These are phyloP conservation scores for Acanthisitta chloris DNA, from an alignment of 2,113 vertebrate genomes.

Conservation along the genomic window DNA sequence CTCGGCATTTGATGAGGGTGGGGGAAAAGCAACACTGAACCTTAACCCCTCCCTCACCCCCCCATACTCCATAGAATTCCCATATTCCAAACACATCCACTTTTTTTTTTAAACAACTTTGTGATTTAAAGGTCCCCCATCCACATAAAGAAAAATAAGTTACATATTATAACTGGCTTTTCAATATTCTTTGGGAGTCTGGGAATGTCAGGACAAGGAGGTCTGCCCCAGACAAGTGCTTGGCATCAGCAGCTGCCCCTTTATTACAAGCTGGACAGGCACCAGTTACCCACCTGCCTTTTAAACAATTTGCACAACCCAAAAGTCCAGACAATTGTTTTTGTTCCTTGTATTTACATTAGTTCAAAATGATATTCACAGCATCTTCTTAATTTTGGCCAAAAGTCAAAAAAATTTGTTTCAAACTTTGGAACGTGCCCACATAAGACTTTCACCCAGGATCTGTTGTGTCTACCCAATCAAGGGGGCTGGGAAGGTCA, in stretches of 20 bases:
- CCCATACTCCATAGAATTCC: not conserved
- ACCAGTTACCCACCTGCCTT: slow-evolving; percentile 70
- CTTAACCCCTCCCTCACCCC: not conserved
- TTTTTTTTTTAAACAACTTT: slow-evolving; percentile 15
- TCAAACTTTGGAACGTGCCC: slow-evolving; percentile 80
- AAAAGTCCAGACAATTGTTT: slow-evolving; percentile 82
- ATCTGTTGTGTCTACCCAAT: slow-evolving; percentile 49
- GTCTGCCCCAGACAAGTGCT: slow-evolving; percentile 67
- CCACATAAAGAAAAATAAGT: slow-evolving; percentile 68
- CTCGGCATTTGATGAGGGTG: slow-evolving; percentile 14
- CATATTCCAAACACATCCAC: slow-evolving; percentile 19
- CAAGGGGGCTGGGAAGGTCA: slow-evolving; percentile 61
- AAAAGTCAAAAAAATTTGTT: slow-evolving; percentile 75
- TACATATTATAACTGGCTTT: slow-evolving; percentile 68
- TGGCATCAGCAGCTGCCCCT: slow-evolving; percentile 67
- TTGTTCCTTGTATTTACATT: slow-evolving; percentile 93
- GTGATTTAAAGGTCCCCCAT: slow-evolving; percentile 60
- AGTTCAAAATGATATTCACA: slow-evolving; percentile 96
- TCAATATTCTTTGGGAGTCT: slow-evolving; percentile 70
- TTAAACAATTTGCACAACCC: slow-evolving; percentile 80
- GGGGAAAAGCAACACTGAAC: slow-evolving; percentile 25
- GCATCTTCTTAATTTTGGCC: slow-evolving; percentile 87
- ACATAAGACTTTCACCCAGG: slow-evolving; percentile 62
- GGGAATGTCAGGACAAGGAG: slow-evolving; percentile 67
- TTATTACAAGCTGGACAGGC: slow-evolving; percentile 56